phyloP scores from a whole-genome alignment of 2,113 vertebrate genomes.

The Sminthopsis crassicaudata region DNA sequence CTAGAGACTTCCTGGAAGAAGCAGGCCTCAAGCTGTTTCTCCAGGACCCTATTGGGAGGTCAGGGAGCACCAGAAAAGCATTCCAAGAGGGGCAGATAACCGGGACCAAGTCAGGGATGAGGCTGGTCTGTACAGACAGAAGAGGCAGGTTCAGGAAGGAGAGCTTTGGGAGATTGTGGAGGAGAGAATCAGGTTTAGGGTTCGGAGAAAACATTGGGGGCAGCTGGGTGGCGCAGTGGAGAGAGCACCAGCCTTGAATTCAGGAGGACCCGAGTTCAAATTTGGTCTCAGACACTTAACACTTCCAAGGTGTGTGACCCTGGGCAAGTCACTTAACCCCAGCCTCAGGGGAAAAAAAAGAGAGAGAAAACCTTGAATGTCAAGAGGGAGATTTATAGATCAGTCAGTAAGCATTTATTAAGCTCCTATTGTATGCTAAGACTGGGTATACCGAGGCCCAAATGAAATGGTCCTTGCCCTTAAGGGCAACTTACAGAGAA shows the following conservation, averaged over 20 bases:
- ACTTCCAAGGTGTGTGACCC: too few relatives aligned
- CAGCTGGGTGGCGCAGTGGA: too few relatives aligned
- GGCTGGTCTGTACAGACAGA: not conserved
- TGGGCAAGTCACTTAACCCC: too few relatives aligned
- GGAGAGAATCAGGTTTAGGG: accelerated
- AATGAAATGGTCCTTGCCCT: not conserved
- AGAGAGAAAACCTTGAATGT: not conserved
- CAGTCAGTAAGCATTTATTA: too few relatives aligned
- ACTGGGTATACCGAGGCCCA: too few relatives aligned
- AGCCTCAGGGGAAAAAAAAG: too few relatives aligned
- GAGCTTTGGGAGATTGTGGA: too few relatives aligned
- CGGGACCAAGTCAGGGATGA: not conserved
- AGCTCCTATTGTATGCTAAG: accelerated
- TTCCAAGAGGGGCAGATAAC: not conserved
- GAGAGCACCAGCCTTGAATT: too few relatives aligned
- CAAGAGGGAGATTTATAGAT: not conserved
- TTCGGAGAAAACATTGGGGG: not conserved
- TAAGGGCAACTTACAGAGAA: not conserved
- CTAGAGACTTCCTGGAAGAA: not conserved
- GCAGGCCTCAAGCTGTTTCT: not conserved
- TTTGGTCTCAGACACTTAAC: too few relatives aligned
- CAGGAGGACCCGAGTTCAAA: too few relatives aligned
- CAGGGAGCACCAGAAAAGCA: not conserved
- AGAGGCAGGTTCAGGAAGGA: not conserved
- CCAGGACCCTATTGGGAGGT: not conserved